phyloP scores from a whole-genome alignment of 2,888 invertebrate genomes.

The Neelides folsomi region DNA sequence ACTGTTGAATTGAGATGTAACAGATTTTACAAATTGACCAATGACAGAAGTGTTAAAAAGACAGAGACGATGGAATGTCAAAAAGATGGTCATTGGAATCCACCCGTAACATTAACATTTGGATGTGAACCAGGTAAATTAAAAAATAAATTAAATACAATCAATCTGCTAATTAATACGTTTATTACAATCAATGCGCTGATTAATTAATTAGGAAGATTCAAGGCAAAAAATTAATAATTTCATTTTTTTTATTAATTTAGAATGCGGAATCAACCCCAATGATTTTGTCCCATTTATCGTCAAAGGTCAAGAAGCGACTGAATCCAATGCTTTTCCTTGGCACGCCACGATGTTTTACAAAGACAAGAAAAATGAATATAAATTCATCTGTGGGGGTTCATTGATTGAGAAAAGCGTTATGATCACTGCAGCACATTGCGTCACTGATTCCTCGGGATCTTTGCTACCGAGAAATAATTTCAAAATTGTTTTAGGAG shows the following conservation, averaged over 20 bases:
- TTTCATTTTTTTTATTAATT: neutral
- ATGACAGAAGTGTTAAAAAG: neutral
- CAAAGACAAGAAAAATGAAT: constrained; percentile 1
- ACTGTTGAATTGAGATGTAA: constrained; percentile 8
- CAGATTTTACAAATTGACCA: constrained; percentile 8
- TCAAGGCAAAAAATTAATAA: no score
- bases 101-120: constrained; percentile 4
- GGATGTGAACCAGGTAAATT: constrained; percentile 13
- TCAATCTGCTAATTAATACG: neutral
- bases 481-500: constrained; percentile 11
- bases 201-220: no score
- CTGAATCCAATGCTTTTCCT: constrained; percentile 9
- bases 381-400: constrained; percentile 15
- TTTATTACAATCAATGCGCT: no score
- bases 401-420: constrained; percentile 10
- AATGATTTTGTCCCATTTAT: constrained; percentile 7
- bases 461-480: neutral
- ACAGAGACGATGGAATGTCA: constrained; percentile 9
- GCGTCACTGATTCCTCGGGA: constrained; percentile 11
- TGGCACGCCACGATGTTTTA: constrained; percentile 16
- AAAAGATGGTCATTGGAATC: constrained; percentile 14
- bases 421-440: constrained; percentile 12
- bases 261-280: constrained; percentile 14
- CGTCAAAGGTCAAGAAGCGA: constrained; percentile 8
- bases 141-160: neutral